phyloP scores from a whole-genome alignment of 2,888 invertebrate genomes.

The Drosophila fulvimacula region DNA sequence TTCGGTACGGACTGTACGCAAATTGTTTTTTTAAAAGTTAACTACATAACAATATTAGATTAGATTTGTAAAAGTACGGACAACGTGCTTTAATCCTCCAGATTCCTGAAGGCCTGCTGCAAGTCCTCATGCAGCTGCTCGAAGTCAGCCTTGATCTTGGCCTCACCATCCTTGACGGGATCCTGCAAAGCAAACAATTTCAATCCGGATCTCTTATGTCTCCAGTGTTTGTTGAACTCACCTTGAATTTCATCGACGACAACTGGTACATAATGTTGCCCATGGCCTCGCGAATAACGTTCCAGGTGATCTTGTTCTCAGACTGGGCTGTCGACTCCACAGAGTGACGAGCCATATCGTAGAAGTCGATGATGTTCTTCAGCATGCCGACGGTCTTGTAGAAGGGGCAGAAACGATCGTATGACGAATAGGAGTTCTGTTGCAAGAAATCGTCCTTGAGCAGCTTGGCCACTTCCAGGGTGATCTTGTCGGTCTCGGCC shows the following conservation, averaged over 20 bases:
- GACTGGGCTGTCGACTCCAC: constrained; percentile 99
- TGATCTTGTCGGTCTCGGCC: constrained; percentile 99
- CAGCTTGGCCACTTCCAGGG: constrained; percentile 98
- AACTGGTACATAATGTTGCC: constrained; percentile 97
- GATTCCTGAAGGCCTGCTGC: constrained; percentile 98
- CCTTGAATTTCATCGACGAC: constrained; percentile 99
- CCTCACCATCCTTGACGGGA: constrained; percentile 98
- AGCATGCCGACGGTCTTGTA: constrained; percentile 99
- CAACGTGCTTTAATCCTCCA: constrained; percentile 93
- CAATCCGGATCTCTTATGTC: too few species aligned
- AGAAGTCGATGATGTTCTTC: constrained; percentile 98
- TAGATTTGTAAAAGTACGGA: constrained; percentile 80
- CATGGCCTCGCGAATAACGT: constrained; percentile 98
- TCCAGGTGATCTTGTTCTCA: constrained; percentile 99
- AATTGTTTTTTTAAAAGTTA: constrained; percentile 71
- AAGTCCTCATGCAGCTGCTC: constrained; percentile 99
- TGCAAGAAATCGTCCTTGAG: constrained; percentile 99
- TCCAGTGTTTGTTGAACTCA: constrained; percentile 1
- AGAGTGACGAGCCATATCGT: constrained; percentile 98
- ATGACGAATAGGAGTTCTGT: constrained; percentile 98
- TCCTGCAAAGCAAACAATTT: constrained; percentile 88
- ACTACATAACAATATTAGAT: constrained; percentile 80
- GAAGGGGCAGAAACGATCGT: constrained; percentile 99
- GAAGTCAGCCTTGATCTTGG: constrained; percentile 98
- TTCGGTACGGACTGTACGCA: constrained; percentile 58